phyloP scores from a whole-genome alignment of 2,113 vertebrate genomes.

The Plectropomus leopardus region DNA sequence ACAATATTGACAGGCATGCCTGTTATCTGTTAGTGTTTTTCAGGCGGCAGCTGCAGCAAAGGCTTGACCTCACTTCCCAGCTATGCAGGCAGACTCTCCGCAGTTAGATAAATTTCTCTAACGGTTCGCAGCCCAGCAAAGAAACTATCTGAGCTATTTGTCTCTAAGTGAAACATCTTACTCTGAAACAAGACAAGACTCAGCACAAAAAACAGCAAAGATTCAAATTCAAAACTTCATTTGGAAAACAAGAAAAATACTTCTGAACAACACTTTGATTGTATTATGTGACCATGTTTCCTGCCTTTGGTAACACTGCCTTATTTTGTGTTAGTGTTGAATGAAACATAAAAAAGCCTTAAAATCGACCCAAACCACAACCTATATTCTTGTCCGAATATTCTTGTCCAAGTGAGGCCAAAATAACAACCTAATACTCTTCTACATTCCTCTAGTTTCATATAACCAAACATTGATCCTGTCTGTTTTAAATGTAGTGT shows the following conservation, averaged over 20 bases:
- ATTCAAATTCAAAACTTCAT: background rate
- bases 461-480: background rate
- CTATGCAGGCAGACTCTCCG: conserved; percentile 71
- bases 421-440: background rate
- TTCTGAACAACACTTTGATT: background rate
- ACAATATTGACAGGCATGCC: conserved; percentile 58
- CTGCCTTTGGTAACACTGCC: conserved; percentile 13
- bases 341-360: conserved; percentile 16
- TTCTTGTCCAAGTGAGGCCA: background rate
- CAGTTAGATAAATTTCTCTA: conserved; percentile 66
- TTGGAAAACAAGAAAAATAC: background rate
- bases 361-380: background rate
- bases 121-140: conserved; percentile 45
- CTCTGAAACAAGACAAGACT: conserved; percentile 26
- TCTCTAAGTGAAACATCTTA: conserved; percentile 41
- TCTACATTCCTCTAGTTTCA: background rate
- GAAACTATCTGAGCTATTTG: conserved; percentile 60
- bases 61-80: conserved; percentile 77
- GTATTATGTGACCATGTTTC: conserved; percentile 4
- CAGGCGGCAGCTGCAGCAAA: conserved; percentile 73
- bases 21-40: conserved; percentile 76
- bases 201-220: background rate
- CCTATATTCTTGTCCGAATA: background rate
- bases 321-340: background rate
- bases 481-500: background rate